A percentile compares a stretch with the other conserved stretches of the same genome.
phyloP scores from a whole-genome alignment of 2,888 invertebrate genomes.

The Plusia festucae region DNA sequence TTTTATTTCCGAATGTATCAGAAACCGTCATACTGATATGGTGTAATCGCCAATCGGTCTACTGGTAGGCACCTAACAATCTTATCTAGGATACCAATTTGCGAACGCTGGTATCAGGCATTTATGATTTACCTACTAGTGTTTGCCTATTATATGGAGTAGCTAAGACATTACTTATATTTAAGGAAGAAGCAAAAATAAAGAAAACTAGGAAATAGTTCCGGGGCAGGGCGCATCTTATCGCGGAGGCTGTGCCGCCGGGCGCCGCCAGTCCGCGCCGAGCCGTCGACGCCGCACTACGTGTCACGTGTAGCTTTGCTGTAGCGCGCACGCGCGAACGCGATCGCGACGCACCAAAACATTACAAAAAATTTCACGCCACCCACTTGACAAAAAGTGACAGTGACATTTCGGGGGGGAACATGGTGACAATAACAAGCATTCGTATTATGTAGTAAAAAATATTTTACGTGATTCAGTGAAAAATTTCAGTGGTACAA shows the following conservation, averaged over 20 bases:
- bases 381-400: constrained; percentile 81
- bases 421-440: constrained; percentile 76
- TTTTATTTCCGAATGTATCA: constrained; percentile 55
- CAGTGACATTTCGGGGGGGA: constrained; percentile 84
- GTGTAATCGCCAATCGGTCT: constrained; percentile 30
- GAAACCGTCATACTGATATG: constrained; percentile 18
- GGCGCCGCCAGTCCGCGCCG: constrained; percentile 74
- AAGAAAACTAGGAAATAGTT: constrained; percentile 65
- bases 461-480: constrained; percentile 51
- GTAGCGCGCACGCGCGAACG: constrained; percentile 82
- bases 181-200: constrained; percentile 34
- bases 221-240: constrained; percentile 65
- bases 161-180: neutral
- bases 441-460: constrained; percentile 62
- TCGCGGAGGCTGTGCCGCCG: constrained; percentile 59
- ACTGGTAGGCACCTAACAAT: constrained; percentile 24
- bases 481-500: constrained; percentile 67
- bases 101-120: constrained; percentile 18
- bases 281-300: constrained; percentile 68
- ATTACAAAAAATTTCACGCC: constrained; percentile 68
- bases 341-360: constrained; percentile 66
- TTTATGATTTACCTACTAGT: constrained; percentile 7
- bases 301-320: constrained; percentile 54
- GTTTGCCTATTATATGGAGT: constrained; percentile 14
- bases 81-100: constrained; percentile 45